Base-by-base conservation (phyloP, 1,140 invertebrate species). In the Calycopis cecrops region DNA sequence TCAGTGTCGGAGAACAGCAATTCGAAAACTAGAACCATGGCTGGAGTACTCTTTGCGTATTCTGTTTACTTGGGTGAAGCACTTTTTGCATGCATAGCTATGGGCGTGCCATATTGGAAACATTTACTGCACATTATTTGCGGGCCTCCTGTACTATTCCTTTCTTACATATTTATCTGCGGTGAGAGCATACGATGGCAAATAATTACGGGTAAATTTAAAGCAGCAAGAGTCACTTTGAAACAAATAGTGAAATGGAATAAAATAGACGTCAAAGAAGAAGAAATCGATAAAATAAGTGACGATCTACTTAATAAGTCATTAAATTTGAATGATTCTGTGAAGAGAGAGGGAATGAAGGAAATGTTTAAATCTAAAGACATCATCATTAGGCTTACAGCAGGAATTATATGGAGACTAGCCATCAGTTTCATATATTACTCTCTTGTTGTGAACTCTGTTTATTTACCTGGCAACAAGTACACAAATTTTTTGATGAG, bases 1-100 rank as follows among this genome's bases (percentile, higher is more conserved):
- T 55, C 74, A 94, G 94, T 92, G 59, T 89, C 95, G 60, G 94
- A 96, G 84, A 89, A 94, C 60, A 91, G 93, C 0, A 92, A 92
- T 7, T 90, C 91, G 18, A 88, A 90, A 44, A 90, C 91, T 35
- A 85, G 95, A 57, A 91, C 94, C 0, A 73, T 94, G n/a, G 91
- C 90, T 51, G 92, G 93, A 42, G 91, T 93, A 1, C 68, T 94
- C 1, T 90, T 93, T 7, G 90, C 91, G n/a, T 90, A 90, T 53
- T 92, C 91, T 62, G 93, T 93, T 69, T 92, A 94, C 0, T 59
- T 94, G 8, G 95, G 94, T 1, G 91, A 93, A 67, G 90, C 91
- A 16, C 60, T 91, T 0, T 82, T 93, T 57, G 94, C 93, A 48
- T 68, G 90, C 17, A 79, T 91, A 9, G 94, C 93, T 3, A 94